Percentiles rank a stretch among this genome's conserved stretches.
phyloP scores from a whole-genome alignment of 2,113 vertebrate genomes.

The Lasiurus borealis region DNA sequence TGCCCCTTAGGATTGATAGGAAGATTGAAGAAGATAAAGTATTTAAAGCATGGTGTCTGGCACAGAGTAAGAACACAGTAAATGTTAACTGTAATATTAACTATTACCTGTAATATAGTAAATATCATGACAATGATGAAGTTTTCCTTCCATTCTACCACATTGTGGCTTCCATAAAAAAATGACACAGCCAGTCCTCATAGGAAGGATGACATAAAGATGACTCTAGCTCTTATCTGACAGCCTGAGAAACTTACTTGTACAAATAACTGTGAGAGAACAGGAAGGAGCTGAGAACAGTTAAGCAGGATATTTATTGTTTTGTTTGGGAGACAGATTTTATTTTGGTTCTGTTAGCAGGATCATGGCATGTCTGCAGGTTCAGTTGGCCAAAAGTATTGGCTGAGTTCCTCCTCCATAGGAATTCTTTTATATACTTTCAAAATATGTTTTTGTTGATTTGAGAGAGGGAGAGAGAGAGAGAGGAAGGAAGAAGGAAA shows the following conservation, averaged over 20 bases:
- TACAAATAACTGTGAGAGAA: not conserved
- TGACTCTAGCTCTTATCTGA: conserved; percentile 24
- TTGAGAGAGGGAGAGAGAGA: too few species aligned
- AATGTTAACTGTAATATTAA: not conserved
- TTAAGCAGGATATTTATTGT: not conserved
- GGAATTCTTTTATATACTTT: conserved; percentile 8
- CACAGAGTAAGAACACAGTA: not conserved
- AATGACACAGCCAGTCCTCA: not conserved
- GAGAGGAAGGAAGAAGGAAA: too few species aligned
- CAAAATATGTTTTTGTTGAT: too few species aligned
- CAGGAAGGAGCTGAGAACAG: not conserved
- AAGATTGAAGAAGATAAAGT: conserved; percentile 3
- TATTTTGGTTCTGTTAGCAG: conserved; percentile 47
- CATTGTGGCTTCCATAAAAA: not conserved
- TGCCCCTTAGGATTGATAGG: not conserved
- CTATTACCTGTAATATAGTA: not conserved
- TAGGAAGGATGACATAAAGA: not conserved
- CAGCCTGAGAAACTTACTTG: not conserved
- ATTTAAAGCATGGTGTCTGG: not conserved
- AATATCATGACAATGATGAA: not conserved
- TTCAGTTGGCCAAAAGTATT: not conserved
- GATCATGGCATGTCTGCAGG: not conserved
- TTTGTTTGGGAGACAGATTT: not conserved
- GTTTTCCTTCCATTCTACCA: not conserved
- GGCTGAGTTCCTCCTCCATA: not conserved